Evolutionary conservation across 2,888 invertebrate genomes (phyloP).

Genomic region (Lamproptera curius): DNA sequence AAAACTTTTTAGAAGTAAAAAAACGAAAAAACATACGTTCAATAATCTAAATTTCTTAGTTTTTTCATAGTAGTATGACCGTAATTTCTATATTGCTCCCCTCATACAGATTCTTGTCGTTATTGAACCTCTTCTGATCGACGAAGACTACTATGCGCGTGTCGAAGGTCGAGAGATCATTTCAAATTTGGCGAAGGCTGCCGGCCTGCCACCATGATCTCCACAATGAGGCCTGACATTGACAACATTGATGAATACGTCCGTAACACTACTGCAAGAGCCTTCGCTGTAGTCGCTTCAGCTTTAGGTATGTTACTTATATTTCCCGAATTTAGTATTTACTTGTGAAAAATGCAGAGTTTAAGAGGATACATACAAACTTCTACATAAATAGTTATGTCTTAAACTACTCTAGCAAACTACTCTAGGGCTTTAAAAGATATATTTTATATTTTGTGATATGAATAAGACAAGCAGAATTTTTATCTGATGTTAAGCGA

Average conservation of each 20-base stretch:
- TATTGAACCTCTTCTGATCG: constrained; percentile 98
- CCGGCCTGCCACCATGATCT: constrained; percentile 99
- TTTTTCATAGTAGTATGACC: no score
- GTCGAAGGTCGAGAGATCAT: constrained; percentile 99
- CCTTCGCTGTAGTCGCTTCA: constrained; percentile 99
- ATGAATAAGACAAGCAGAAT: no score
- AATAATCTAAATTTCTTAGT: no score
- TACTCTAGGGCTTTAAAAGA: no score
- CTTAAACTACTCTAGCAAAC: no score
- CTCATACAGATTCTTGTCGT: constrained; percentile 91
- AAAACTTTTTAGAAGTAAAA: background rate
- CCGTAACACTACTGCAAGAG: constrained; percentile 98
- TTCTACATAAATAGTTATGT: no score
- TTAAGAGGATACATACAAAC: no score
- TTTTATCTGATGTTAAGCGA: no score
- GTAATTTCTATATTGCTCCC: no score
- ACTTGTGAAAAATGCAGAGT: no score
- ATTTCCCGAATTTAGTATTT: no score
- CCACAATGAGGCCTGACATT: constrained; percentile 99
- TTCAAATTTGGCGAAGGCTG: constrained; percentile 99
- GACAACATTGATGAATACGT: constrained; percentile 99
- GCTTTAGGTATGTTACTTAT: constrained; percentile 93
- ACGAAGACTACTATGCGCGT: constrained; percentile 99
- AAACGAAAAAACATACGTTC: background rate
- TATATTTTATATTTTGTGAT: no score